These are phyloP conservation scores for Lymantria monacha DNA, from an alignment of 2,888 invertebrate genomes.

Conservation along the genomic window DNA sequence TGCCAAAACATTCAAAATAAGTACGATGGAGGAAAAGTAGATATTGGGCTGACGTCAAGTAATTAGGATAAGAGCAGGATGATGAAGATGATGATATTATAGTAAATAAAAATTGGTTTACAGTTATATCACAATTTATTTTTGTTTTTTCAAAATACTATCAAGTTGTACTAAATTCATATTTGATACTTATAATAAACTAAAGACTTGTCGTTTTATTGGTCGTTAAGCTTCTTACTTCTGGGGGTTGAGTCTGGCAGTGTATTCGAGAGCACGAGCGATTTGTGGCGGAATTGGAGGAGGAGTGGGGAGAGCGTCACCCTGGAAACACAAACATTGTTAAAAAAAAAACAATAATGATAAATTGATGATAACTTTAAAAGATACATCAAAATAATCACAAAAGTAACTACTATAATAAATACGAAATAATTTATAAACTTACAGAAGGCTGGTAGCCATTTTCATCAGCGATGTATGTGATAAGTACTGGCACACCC, in stretches of 20 bases:
- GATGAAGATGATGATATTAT: too few species aligned
- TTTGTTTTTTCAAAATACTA: conserved; percentile 14
- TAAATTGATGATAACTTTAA: not conserved
- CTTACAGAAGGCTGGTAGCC: conserved; percentile 84
- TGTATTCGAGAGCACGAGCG: conserved; percentile 62
- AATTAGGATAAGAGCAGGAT: too few species aligned
- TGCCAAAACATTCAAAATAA: too few species aligned
- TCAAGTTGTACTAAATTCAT: conserved; percentile 24
- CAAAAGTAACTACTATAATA: not conserved
- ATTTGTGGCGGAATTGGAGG: conserved; percentile 77
- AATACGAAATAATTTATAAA: conserved; percentile 3
- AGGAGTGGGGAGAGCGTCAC: conserved; percentile 67
- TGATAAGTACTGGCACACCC: conserved; percentile 78
- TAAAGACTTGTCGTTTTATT: not conserved
- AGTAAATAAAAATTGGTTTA: too few species aligned
- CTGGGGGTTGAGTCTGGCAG: conserved; percentile 28
- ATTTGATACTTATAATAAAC: not conserved
- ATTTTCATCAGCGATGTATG: conserved; percentile 85
- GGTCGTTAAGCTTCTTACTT: conserved; percentile 28
- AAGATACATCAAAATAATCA: not conserved
- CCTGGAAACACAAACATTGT: conserved; percentile 31
- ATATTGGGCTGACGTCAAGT: too few species aligned
- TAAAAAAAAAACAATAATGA: not conserved
- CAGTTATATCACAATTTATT: not conserved
- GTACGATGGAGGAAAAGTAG: too few species aligned